Evolutionary conservation across 1,140 invertebrate genomes (phyloP).

Genomic region (Papilio xuthus): DNA sequence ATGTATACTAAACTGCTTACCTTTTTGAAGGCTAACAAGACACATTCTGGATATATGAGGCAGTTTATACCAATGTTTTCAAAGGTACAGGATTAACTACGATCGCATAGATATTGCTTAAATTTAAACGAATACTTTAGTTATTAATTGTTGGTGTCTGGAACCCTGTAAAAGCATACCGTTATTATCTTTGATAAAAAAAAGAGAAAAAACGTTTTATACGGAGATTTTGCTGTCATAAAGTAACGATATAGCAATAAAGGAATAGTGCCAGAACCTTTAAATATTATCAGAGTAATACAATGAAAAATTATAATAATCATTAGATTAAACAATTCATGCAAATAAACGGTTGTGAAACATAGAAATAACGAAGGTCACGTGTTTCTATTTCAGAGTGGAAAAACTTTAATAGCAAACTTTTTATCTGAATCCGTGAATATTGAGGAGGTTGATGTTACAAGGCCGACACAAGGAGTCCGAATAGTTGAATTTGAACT

Average conservation of each 20-base stretch:
- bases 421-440: constrained; percentile 77
- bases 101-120: not conserved
- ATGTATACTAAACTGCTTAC: not conserved
- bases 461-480: constrained; percentile 74
- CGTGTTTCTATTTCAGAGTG: constrained; percentile 67
- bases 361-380: not conserved
- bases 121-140: not conserved
- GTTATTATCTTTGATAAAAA: no score
- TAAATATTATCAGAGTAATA: not conserved
- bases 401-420: constrained; percentile 76
- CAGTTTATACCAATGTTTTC: not conserved
- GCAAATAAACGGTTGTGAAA: constrained; percentile 17
- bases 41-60: not conserved
- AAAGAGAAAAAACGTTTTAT: no score
- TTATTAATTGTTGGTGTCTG: not conserved
- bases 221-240: no score
- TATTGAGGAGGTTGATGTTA: constrained; percentile 62
- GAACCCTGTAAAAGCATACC: no score
- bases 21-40: not conserved
- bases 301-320: not conserved
- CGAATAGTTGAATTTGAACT: constrained; percentile 73
- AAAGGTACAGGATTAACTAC: not conserved
- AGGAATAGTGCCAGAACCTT: not conserved
- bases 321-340: not conserved
- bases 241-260: no score